Conservation (phyloP, 2,888 invertebrate species). For the Cylloceria caligata region DNA sequence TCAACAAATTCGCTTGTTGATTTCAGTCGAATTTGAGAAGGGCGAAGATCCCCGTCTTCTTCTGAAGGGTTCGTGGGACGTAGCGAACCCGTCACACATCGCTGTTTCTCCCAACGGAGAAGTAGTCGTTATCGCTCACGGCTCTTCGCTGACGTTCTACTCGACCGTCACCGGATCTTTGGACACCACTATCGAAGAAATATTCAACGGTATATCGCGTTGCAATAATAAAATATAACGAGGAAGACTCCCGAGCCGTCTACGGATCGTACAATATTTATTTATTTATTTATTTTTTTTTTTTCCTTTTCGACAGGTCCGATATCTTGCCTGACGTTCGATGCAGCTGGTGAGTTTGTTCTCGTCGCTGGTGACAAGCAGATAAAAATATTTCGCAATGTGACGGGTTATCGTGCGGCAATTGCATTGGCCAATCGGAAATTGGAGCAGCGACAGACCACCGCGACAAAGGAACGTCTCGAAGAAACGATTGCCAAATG, state of each 20-base stretch:
- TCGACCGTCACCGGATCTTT: slow-evolving; percentile 87
- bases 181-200: slow-evolving; percentile 89
- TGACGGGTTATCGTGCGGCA: slow-evolving; percentile 88
- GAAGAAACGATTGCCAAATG: slow-evolving; percentile 89
- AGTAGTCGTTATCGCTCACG: slow-evolving; percentile 90
- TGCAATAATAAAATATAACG: neutral
- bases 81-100: slow-evolving; percentile 86
- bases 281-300: neutral
- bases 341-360: slow-evolving; percentile 90
- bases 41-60: slow-evolving; percentile 92
- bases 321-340: slow-evolving; percentile 90
- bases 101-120: slow-evolving; percentile 93
- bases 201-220: slow-evolving; percentile 77
- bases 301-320: slow-evolving; percentile 86
- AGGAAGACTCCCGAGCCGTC: neutral
- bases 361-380: slow-evolving; percentile 91
- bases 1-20: neutral
- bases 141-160: slow-evolving; percentile 89
- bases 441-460: slow-evolving; percentile 87
- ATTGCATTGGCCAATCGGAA: slow-evolving; percentile 85
- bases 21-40: slow-evolving; percentile 91
- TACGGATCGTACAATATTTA: neutral
- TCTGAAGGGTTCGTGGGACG: slow-evolving; percentile 87
- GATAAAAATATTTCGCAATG: slow-evolving; percentile 92
- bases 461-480: slow-evolving; percentile 92